A percentile compares a stretch with the other conserved stretches of the same genome.
These are phyloP conservation scores for Nineta flava DNA, from an alignment of 2,888 invertebrate genomes.

Conservation along the genomic window DNA sequence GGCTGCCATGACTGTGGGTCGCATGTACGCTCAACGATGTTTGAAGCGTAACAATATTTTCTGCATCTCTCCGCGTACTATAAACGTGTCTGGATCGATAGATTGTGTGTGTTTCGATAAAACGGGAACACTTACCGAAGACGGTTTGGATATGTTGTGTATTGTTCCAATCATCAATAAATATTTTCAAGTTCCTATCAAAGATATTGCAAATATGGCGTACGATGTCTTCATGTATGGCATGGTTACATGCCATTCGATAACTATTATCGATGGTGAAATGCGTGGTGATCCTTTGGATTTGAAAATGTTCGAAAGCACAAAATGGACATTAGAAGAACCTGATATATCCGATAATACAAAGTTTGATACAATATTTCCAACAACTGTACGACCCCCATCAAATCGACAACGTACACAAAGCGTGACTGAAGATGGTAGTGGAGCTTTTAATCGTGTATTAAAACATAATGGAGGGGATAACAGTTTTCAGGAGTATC, in stretches of 20 bases:
- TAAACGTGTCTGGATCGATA: constrained; percentile 82
- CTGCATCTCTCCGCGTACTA: constrained; percentile 84
- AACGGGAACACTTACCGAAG: constrained; percentile 94
- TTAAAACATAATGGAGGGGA: background rate
- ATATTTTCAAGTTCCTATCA: constrained; percentile 16
- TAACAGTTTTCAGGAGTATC: background rate
- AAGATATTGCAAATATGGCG: constrained; percentile 15
- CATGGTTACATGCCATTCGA: constrained; percentile 86
- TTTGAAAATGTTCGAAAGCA: constrained; percentile 91
- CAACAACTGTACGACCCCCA: constrained; percentile 56
- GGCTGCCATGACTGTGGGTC: constrained; percentile 92
- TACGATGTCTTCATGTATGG: constrained; percentile 33
- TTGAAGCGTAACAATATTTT: constrained; percentile 63
- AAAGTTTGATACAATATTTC: constrained; percentile 68
- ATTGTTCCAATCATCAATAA: constrained; percentile 44
- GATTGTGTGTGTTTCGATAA: constrained; percentile 86
- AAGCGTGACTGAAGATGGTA: background rate
- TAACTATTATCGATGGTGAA: constrained; percentile 72
- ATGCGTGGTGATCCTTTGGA: constrained; percentile 89
- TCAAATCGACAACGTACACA: background rate
- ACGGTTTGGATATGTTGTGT: constrained; percentile 92
- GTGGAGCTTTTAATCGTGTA: background rate
- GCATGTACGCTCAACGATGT: constrained; percentile 76
- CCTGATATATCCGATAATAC: constrained; percentile 60
- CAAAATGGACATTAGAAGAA: constrained; percentile 77